Base-by-base conservation (phyloP, 2,888 invertebrate genomes). In the Mesorhabditis sp. region DNA sequence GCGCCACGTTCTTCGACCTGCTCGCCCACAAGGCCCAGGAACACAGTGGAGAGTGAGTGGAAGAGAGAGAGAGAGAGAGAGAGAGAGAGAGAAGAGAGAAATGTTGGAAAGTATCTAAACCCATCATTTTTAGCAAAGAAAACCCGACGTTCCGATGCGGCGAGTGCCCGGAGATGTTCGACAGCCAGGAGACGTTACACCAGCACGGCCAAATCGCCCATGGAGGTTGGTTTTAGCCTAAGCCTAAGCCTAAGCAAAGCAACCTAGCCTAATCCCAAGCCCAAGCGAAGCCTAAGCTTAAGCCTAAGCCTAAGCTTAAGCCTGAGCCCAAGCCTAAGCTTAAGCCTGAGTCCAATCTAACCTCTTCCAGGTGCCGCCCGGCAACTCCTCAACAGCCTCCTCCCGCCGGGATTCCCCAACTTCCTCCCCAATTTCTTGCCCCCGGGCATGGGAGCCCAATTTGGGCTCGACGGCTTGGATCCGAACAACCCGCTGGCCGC, bases 151-250 rank as follows among this genome's bases (percentile, higher is more conserved):
- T 95, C 28, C 96, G 93, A 87, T 97, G 97, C 87, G 94, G 95
- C 86, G 90, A 95, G 72, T 97, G 97, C 89, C 94, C 95, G 88
- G 94, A 95, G 86, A 96, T 96, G 88, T 97, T 97, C 88, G 96
- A 96, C 89, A 95, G 96, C 89, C 95, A 95, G 86, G 95, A 96
- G 88, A 96, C 95, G 87, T 89, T 97, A 43, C 95, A 96, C 88
- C 96, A 96, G 71, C 96, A 97, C 89, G 94, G 94, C 87, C 94
- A 95, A 45, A 95, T 95, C 87, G 95, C 95, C 86, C 96, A 97
- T 87, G 95, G 95, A 44, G 94, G 96, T 78, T 13, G n/a, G 7
- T 50, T n/a, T 13, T 13, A 50, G n/a, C n/a, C n/a, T n/a, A 50
- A 50, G n/a, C 7, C 58, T 10, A 50, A 50, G 28, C 28, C 28